A percentile compares a stretch with the other conserved stretches of the same genome.
phyloP scores from a whole-genome alignment of 2,113 vertebrate genomes.

The Eurystomus gularis region DNA sequence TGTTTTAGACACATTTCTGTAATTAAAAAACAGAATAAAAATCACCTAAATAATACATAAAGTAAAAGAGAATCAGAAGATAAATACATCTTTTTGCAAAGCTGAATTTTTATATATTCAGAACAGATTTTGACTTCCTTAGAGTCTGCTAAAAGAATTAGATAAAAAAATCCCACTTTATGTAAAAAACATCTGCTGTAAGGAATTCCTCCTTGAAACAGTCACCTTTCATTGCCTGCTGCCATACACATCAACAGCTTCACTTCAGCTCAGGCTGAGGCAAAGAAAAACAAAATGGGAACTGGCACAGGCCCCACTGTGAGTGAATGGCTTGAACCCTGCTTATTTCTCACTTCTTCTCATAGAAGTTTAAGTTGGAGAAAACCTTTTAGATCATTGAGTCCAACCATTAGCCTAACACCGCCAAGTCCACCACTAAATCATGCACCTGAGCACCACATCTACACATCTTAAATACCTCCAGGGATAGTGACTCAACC shows the following conservation, averaged over 20 bases:
- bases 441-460: background rate
- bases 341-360: background rate
- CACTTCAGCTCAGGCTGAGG: background rate
- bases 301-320: background rate
- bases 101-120: background rate
- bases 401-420: background rate
- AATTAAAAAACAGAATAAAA: background rate
- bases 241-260: background rate
- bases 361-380: background rate
- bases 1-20: background rate
- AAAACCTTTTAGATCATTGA: background rate
- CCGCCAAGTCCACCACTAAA: background rate
- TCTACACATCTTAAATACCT: no score
- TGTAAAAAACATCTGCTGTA: slow-evolving; percentile 49
- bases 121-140: slow-evolving; percentile 4
- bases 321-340: background rate
- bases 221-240: slow-evolving; percentile 39
- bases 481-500: background rate
- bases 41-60: background rate
- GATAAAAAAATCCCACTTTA: background rate
- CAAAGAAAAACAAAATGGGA: slow-evolving; percentile 22
- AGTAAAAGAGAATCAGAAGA: background rate
- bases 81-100: background rate
- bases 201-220: slow-evolving; percentile 45
- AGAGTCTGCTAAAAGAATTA: slow-evolving; percentile 53